phyloP scores from a whole-genome alignment of 2,113 vertebrate species.

The Mesitornis unicolor region DNA sequence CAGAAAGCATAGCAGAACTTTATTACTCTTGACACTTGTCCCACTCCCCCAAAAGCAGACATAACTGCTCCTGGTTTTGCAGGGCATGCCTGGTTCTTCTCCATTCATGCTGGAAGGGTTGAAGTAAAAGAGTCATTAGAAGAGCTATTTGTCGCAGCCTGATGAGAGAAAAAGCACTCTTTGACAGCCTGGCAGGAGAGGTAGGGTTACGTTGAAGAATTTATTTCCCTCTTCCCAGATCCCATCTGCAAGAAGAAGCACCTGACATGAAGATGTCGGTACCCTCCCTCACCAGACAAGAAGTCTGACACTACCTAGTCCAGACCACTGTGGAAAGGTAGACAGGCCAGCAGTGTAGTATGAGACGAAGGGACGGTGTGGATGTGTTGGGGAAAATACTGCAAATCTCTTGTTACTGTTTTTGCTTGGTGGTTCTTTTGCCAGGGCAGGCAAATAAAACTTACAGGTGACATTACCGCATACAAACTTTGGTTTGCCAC shows the following conservation, averaged over 20 bases:
- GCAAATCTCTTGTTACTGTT: slow-evolving; percentile 9
- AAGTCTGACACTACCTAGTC: too few relatives aligned
- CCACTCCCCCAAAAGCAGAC: background rate
- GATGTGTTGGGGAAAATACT: background rate
- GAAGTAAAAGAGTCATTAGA: background rate
- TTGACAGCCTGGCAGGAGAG: background rate
- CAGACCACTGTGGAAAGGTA: background rate
- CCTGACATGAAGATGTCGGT: background rate
- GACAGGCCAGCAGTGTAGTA: background rate
- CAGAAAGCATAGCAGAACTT: background rate
- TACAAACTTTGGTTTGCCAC: slow-evolving; percentile 29
- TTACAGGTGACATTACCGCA: slow-evolving; percentile 44
- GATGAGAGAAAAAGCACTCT: background rate
- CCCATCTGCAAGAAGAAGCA: background rate
- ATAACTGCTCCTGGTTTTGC: background rate
- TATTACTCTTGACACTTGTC: background rate
- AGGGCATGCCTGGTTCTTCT: background rate
- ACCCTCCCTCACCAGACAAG: background rate
- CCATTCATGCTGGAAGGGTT: background rate
- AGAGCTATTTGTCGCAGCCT: background rate
- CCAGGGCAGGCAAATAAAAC: slow-evolving; percentile 58
- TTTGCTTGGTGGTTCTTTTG: slow-evolving; percentile 28
- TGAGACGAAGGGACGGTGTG: background rate
- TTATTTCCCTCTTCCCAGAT: background rate
- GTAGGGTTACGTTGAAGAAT: background rate